Conservation (phyloP, 2,888 invertebrate species). For the Eilema griseolum region DNA sequence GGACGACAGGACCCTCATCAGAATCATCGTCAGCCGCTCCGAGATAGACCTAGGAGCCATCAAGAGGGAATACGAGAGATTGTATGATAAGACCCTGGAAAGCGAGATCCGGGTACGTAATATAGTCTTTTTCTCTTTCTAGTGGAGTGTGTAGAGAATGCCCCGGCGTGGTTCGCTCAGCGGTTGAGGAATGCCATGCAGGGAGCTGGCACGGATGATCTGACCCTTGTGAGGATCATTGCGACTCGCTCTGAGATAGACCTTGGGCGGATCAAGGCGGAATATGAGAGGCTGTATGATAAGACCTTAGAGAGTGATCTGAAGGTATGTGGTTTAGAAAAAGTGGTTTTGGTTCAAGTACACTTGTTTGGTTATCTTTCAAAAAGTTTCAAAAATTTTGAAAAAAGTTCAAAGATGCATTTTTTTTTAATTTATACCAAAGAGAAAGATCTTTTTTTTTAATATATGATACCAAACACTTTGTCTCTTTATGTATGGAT, state of each 20-base stretch:
- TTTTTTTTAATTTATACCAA: background rate
- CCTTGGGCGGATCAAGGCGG: constrained; percentile 89
- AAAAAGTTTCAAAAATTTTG: background rate
- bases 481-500: constrained; percentile 29
- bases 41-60: constrained; percentile 91
- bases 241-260: constrained; percentile 90
- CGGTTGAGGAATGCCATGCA: constrained; percentile 88
- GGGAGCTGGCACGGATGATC: constrained; percentile 91
- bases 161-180: constrained; percentile 90
- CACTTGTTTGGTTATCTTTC: background rate
- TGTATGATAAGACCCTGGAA: constrained; percentile 90
- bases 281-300: constrained; percentile 90
- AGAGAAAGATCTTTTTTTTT: background rate
- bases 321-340: constrained; percentile 75
- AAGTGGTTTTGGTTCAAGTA: constrained; percentile 17
- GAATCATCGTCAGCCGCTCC: constrained; percentile 90
- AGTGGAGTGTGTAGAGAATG: constrained; percentile 91
- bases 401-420: background rate
- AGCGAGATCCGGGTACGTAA: constrained; percentile 88
- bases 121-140: constrained; percentile 55
- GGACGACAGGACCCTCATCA: constrained; percentile 90
- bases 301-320: constrained; percentile 89
- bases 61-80: constrained; percentile 90
- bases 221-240: constrained; percentile 89
- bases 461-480: constrained; percentile 20